Conservation (phyloP, 2,113 vertebrate species). For the Megaceryle torquata region DNA sequence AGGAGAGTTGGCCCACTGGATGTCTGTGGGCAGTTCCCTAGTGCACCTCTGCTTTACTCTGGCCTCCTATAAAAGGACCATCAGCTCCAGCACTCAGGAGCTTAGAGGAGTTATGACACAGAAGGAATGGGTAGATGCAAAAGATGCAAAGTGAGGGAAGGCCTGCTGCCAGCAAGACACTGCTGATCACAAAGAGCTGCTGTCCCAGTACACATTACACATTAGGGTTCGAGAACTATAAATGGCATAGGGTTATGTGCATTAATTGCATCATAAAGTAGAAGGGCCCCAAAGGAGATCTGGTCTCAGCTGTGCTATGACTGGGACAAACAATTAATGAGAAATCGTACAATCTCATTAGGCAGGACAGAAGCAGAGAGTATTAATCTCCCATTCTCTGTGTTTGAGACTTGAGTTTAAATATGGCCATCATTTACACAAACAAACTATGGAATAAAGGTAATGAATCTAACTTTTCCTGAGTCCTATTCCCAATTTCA, state of each 20-base stretch:
- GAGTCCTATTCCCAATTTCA: not conserved
- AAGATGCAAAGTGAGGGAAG: not conserved
- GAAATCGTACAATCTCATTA: not conserved
- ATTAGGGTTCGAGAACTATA: accelerated
- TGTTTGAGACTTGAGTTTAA: not conserved
- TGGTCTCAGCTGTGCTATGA: not conserved
- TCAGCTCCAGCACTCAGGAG: not conserved
- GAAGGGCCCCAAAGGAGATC: not conserved
- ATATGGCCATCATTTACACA: not conserved
- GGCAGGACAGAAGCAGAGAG: not conserved
- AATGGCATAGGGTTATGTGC: not conserved
- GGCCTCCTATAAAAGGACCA: not conserved
- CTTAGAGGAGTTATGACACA: not conserved
- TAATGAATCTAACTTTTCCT: not conserved
- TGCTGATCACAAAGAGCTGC: not conserved
- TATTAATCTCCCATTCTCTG: not conserved
- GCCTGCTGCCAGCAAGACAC: not conserved
- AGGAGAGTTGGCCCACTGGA: not conserved
- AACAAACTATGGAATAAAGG: not conserved
- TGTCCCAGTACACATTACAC: not conserved
- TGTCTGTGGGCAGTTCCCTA: not conserved
- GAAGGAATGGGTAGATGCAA: not conserved
- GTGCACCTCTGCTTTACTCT: not conserved
- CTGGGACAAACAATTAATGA: conserved; percentile 16
- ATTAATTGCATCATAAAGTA: conserved; percentile 15